phyloP scores from a whole-genome alignment of 2,888 invertebrate species.

The Pecten maximus region DNA sequence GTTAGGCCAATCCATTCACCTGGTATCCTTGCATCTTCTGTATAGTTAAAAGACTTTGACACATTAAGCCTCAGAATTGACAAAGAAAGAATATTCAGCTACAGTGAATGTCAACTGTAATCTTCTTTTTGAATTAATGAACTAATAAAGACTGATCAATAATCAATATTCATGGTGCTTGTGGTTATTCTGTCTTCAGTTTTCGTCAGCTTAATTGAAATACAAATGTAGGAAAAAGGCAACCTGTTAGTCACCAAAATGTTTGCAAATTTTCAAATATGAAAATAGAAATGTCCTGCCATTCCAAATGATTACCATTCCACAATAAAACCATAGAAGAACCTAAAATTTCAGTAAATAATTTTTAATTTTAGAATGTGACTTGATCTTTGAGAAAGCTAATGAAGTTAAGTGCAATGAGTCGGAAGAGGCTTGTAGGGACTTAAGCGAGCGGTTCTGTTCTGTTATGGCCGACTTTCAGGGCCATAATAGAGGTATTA shows the following conservation, averaged over 20 bases:
- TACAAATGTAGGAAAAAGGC: background rate
- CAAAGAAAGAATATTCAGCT: slow-evolving; percentile 26
- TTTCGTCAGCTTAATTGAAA: background rate
- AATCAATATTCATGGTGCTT: background rate
- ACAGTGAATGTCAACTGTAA: slow-evolving; percentile 21
- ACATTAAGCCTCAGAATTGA: slow-evolving; percentile 29
- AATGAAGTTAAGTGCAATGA: background rate
- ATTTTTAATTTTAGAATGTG: background rate
- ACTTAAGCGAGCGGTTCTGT: slow-evolving; percentile 30
- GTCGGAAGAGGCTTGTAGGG: slow-evolving; percentile 26
- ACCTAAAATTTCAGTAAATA: background rate
- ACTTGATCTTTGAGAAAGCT: background rate
- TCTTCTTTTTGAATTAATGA: slow-evolving; percentile 35
- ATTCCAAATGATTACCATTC: background rate
- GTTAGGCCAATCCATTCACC: background rate
- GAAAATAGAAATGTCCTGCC: background rate
- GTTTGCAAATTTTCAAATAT: background rate
- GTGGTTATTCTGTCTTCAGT: background rate
- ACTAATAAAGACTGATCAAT: slow-evolving; percentile 29
- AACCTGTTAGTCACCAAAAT: background rate
- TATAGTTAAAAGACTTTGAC: slow-evolving; percentile 29
- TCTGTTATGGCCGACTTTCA: slow-evolving; percentile 25
- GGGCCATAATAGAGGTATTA: background rate
- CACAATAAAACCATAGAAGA: background rate
- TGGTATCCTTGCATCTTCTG: background rate